A percentile compares a stretch with the other conserved stretches of the same genome.
Conservation (phyloP, 2,888 invertebrate genomes). For the Lamellibrachia columna region DNA sequence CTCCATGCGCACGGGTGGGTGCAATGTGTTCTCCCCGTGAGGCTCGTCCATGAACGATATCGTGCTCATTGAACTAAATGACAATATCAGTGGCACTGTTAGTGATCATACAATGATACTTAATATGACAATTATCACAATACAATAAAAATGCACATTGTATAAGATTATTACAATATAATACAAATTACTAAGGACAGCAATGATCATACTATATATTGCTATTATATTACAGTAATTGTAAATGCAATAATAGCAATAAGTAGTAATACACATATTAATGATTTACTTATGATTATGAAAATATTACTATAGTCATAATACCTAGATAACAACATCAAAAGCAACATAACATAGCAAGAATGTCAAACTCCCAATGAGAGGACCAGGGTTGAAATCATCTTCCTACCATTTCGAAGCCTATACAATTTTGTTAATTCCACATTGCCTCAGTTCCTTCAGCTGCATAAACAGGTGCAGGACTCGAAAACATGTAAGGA, state of each 20-base stretch:
- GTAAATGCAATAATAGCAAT: not conserved
- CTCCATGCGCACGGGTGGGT: conserved; percentile 55
- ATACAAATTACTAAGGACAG: not conserved
- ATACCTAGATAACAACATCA: too few relatives aligned
- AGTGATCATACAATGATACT: not conserved
- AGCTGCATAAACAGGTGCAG: too few relatives aligned
- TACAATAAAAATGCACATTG: not conserved
- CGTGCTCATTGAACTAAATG: conserved; percentile 59
- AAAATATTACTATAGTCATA: not conserved
- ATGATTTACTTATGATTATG: not conserved
- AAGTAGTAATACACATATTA: not conserved
- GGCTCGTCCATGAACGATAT: conserved; percentile 63
- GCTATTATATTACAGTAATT: not conserved
- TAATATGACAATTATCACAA: not conserved
- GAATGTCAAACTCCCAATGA: too few relatives aligned
- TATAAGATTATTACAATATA: not conserved
- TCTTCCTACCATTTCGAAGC: too few relatives aligned
- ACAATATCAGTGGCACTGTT: not conserved
- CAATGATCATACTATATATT: not conserved
- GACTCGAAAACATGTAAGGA: too few relatives aligned
- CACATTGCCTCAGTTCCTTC: too few relatives aligned
- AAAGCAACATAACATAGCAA: too few relatives aligned
- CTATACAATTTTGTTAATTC: too few relatives aligned
- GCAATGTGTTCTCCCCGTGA: conserved; percentile 50
- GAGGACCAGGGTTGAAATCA: too few relatives aligned